Evolutionary conservation across 1,140 invertebrate genomes (phyloP), one percentile per base, ranked within the genome.

Genomic region (Panulirus ornatus): DNA sequence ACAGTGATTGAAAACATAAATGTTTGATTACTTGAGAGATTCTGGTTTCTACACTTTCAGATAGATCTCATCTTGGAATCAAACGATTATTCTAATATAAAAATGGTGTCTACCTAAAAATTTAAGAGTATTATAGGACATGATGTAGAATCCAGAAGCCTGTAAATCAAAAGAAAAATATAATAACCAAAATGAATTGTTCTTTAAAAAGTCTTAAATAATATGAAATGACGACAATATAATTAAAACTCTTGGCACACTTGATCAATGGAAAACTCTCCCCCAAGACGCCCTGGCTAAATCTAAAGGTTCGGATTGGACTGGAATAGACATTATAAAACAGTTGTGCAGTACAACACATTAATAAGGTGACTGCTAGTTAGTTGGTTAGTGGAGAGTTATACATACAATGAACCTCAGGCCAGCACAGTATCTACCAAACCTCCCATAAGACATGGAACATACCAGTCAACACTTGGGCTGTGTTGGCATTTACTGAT

Each of bases 231-330:
- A 44, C 19, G 58, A 84, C 30, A 75, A 44, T 76, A 86, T 51
- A 86, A 71, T 86, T 63, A 63, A 54, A 84, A 84, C 82, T 84
- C 58, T 84, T 86, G 84, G 84, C 84, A 86, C 84, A 76, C 71
- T 86, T 86, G 70, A 86, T 86, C 73, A 76, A 86, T 86, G 84
- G 40, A 83, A 76, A 86, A 51, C 47, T 73, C 66, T 51, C 84
- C 84, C 83, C 84, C 22, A 42, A 40, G 73, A 76, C 38, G 42
- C 70, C 84, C 84, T 86, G 47, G 71, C 84, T 86, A 86, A 76
- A 75, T 86, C 84, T 86, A 86, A 58, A 86, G 84, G 84, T 86
- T 86, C 84, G 84, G 84, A 86, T 86, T 86, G 84, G 84, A 86
- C 84, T 86, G 70, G 71, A 76, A 86, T 42, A 86, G 71, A 86